These are phyloP conservation scores for Nixonia krombeini DNA, from an alignment of 1,140 invertebrate genomes.

Conservation along the genomic window DNA sequence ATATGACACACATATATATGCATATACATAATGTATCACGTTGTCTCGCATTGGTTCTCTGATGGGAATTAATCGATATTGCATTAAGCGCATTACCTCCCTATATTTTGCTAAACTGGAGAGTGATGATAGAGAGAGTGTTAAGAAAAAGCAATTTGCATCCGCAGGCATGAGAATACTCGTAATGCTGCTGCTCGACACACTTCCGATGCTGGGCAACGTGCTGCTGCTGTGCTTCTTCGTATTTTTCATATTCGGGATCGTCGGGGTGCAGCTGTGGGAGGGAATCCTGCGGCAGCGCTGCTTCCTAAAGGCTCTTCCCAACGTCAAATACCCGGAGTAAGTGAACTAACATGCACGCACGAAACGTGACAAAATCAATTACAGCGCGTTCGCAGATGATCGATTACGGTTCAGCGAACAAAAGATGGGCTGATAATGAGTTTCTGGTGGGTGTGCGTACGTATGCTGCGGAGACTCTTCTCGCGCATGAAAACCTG, in stretches of 20 bases:
- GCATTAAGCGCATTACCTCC: no score
- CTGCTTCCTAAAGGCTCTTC: slow-evolving; percentile 84
- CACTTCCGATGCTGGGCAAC: slow-evolving; percentile 98
- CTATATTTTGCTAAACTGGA: no score
- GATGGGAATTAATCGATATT: no score
- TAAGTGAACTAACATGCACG: no score
- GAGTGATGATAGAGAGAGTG: no score
- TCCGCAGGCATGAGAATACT: slow-evolving; percentile 95
- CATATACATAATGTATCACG: no score
- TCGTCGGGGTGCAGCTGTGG: slow-evolving; percentile 99
- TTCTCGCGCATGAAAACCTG: slow-evolving; percentile 6
- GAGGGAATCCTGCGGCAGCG: slow-evolving; percentile 95
- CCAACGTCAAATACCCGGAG: slow-evolving; percentile 80
- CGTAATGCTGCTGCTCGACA: slow-evolving; percentile 98
- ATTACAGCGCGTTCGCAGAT: slow-evolving; percentile 10
- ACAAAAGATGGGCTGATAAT: slow-evolving; percentile 7
- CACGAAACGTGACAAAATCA: no score
- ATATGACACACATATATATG: no score
- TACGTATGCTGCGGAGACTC: slow-evolving; percentile 30
- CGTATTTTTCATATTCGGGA: slow-evolving; percentile 99
- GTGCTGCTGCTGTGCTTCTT: slow-evolving; percentile 99
- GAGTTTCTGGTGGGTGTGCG: slow-evolving; percentile 41
- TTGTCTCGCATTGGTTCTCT: no score
- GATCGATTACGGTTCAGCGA: slow-evolving; percentile 5
- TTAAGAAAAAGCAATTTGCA: no score